A percentile compares a stretch with the other conserved stretches of the same genome.
Evolutionary conservation across 2,113 vertebrate species (phyloP).

Genomic region (Orthochromis malagaraziensis): DNA sequence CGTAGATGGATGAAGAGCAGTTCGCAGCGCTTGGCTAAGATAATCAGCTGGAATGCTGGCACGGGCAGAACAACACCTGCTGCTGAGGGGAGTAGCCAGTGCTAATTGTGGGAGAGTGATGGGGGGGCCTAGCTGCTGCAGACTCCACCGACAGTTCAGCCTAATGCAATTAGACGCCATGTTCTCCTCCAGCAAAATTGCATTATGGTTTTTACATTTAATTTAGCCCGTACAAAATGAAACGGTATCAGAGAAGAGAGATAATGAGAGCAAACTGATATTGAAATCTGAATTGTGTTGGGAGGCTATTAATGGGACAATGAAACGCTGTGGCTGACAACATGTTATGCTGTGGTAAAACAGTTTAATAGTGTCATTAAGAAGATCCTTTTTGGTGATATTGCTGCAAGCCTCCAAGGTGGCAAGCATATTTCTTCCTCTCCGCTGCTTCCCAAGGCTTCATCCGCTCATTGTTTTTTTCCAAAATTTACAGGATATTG

Average conservation of each 20-base stretch:
- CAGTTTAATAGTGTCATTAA: constrained; percentile 45
- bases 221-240: constrained; percentile 66
- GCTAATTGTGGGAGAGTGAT: constrained; percentile 57
- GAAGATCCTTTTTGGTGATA: constrained; percentile 20
- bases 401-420: constrained; percentile 4
- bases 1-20: constrained; percentile 49
- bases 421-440: neutral
- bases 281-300: constrained; percentile 52
- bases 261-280: constrained; percentile 65
- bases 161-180: constrained; percentile 66
- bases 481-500: constrained; percentile 36
- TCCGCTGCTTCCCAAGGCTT: neutral
- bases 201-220: constrained; percentile 67
- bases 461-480: neutral
- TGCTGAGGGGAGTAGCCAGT: constrained; percentile 51
- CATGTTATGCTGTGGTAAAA: constrained; percentile 43
- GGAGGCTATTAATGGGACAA: constrained; percentile 64
- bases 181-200: constrained; percentile 60
- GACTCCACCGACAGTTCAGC: constrained; percentile 40
- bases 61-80: constrained; percentile 63
- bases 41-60: constrained; percentile 69
- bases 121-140: constrained; percentile 31
- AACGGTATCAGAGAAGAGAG: constrained; percentile 61
- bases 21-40: constrained; percentile 29
- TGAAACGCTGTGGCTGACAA: constrained; percentile 45